phyloP scores from a whole-genome alignment of 2,113 vertebrate genomes.

The Plestiodon gilberti region DNA sequence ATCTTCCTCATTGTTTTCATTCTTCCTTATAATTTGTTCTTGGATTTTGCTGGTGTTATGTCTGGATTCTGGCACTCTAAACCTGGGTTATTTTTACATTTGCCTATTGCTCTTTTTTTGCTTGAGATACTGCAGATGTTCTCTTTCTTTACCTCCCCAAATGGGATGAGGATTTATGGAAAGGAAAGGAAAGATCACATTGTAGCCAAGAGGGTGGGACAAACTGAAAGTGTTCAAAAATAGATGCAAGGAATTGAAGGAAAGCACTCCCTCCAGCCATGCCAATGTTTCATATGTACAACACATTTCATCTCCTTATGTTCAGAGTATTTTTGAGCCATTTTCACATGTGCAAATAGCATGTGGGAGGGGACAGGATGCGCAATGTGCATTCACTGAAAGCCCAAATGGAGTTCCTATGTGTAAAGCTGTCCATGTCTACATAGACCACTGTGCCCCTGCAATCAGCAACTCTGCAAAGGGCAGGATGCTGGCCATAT shows the following conservation, averaged over 20 bases:
- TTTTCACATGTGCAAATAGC: too few relatives aligned
- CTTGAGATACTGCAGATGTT: neutral
- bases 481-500: too few relatives aligned
- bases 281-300: neutral
- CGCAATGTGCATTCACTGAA: too few relatives aligned
- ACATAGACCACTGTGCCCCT: too few relatives aligned
- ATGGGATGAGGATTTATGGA: neutral
- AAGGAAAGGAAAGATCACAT: neutral
- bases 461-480: too few relatives aligned
- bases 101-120: neutral
- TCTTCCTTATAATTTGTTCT: neutral
- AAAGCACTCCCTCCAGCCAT: neutral
- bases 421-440: too few relatives aligned
- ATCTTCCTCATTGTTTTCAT: slow-evolving; percentile 7
- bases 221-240: neutral
- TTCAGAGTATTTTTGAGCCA: neutral
- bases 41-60: slow-evolving; percentile 2
- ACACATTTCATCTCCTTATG: neutral
- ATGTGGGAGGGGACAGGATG: too few relatives aligned
- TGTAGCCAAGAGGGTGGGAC: neutral
- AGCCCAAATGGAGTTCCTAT: too few relatives aligned
- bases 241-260: neutral
- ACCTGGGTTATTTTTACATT: neutral
- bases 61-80: slow-evolving; percentile 1
- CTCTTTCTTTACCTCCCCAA: neutral